A percentile compares a stretch with the other conserved stretches of the same genome.
Evolutionary conservation across 2,113 vertebrate genomes (phyloP).

Genomic region (zebrafish (Danio rerio)): DNA sequence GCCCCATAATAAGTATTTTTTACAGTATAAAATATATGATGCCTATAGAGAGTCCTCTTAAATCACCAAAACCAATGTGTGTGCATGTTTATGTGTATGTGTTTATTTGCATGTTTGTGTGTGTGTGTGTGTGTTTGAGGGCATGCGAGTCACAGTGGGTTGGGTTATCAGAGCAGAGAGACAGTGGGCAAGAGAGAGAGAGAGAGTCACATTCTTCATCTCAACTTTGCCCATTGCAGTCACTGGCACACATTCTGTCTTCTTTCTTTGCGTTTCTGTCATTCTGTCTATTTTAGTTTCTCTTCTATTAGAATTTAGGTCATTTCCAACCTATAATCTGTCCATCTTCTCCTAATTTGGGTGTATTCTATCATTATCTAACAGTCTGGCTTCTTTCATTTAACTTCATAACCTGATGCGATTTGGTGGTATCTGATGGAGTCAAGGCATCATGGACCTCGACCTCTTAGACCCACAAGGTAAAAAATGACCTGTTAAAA

Average conservation of each 20-base stretch:
- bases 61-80: no score
- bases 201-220: conserved; percentile 35
- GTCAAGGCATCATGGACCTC: conserved; percentile 37
- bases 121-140: conserved; percentile 34
- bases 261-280: not conserved
- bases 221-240: conserved; percentile 42
- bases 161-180: conserved; percentile 59
- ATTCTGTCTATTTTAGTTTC: not conserved
- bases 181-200: conserved; percentile 39
- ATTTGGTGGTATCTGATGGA: conserved; percentile 35
- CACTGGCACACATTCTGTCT: conserved; percentile 13
- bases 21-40: no score
- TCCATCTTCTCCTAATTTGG: not conserved
- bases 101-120: no score
- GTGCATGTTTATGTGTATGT: no score
- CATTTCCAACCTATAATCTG: conserved; percentile 1
- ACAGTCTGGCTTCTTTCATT: not conserved
- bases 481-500: conserved; percentile 25
- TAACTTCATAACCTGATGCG: conserved; percentile 10
- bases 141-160: conserved; percentile 51
- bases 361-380: not conserved
- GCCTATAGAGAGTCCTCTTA: no score
- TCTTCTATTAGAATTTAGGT: not conserved
- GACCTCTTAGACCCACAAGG: conserved; percentile 39
- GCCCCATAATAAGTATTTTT: no score